These are phyloP conservation scores for Drosophila mauritiana DNA, from an alignment of 1,140 invertebrate genomes.

Conservation along the genomic window DNA sequence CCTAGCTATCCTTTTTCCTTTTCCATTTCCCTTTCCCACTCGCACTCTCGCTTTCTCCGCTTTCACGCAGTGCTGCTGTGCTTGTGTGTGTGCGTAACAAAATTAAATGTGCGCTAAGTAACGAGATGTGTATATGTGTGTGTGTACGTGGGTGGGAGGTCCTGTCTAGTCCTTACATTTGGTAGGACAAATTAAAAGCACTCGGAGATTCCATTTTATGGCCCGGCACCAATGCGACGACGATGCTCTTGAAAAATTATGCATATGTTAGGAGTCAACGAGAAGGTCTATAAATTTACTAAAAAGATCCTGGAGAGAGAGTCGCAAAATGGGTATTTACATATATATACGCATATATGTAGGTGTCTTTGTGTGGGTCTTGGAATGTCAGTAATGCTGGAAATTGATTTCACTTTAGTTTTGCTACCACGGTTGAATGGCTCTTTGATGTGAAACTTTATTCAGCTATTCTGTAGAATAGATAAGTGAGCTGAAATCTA, in stretches of 20 bases:
- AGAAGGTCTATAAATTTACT: constrained; percentile 70
- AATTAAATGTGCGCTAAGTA: constrained; percentile 82
- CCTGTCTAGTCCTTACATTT: constrained; percentile 52
- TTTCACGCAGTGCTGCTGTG: constrained; percentile 9
- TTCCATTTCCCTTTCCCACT: not conserved
- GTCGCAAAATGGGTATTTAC: constrained; percentile 20
- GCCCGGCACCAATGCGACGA: constrained; percentile 60
- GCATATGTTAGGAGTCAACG: constrained; percentile 78
- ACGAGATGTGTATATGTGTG: constrained; percentile 48
- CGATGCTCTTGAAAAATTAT: constrained; percentile 75
- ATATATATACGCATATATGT: too few relatives aligned
- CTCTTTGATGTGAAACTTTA: constrained; percentile 15
- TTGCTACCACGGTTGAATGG: constrained; percentile 2
- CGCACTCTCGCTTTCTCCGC: constrained; percentile 7
- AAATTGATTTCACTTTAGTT: constrained; percentile 54
- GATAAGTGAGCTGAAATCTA: not conserved
- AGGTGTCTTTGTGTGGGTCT: constrained; percentile 1
- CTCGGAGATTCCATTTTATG: constrained; percentile 78
- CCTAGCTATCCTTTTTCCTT: constrained; percentile 34
- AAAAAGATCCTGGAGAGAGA: constrained; percentile 40
- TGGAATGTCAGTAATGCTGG: constrained; percentile 56
- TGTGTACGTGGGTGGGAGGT: constrained; percentile 1
- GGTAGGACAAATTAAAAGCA: constrained; percentile 79
- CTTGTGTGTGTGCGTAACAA: constrained; percentile 59
- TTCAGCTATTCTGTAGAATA: constrained; percentile 1